Evolutionary conservation across 2,797 vertebrate species (phyloP).

Genomic region (Hippocampus kuda): DNA sequence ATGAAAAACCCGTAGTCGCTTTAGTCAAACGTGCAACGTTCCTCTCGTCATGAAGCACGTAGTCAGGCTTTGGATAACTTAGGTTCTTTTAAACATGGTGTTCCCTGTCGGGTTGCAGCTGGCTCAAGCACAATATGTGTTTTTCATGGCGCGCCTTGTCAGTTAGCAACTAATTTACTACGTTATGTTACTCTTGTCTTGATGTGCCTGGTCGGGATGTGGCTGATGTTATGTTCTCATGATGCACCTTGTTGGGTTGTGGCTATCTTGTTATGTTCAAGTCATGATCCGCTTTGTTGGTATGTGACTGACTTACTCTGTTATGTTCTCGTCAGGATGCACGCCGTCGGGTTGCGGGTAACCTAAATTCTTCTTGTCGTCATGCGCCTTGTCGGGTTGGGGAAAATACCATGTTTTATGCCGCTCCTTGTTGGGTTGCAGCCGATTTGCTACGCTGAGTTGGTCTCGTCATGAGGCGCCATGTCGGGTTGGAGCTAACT

Average conservation of each 20-base stretch:
- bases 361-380: background rate
- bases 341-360: background rate
- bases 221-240: background rate
- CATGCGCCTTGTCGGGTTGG: background rate
- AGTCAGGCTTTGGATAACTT: background rate
- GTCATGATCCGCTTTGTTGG: background rate
- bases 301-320: background rate
- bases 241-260: background rate
- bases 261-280: background rate
- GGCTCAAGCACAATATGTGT: background rate
- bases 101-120: background rate
- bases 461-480: background rate
- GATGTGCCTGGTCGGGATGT: background rate
- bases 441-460: constrained; percentile 21
- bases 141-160: background rate
- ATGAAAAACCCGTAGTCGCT: too few species aligned
- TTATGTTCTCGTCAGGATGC: background rate
- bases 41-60: background rate
- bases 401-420: constrained; percentile 12
- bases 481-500: background rate
- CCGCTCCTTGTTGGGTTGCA: background rate
- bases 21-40: constrained; percentile 17
- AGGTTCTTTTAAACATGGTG: background rate
- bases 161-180: background rate
- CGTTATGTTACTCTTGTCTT: background rate